A percentile compares a stretch with the other conserved stretches of the same genome.
Conservation (phyloP, 2,888 invertebrate species). For the Leptinotarsa rubiginosa region DNA sequence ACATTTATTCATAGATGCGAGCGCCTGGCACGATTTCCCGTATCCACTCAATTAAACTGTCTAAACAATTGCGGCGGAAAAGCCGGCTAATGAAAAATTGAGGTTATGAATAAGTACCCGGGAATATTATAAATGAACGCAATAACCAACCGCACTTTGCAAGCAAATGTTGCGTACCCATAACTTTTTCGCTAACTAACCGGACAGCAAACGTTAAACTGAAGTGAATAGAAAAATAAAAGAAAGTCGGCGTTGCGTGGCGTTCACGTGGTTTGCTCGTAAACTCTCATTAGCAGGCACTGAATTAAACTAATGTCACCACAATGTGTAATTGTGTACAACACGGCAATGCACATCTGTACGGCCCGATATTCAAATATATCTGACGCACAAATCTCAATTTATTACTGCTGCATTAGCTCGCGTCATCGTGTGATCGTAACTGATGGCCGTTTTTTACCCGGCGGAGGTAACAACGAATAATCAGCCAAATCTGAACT, state of each 20-base stretch:
- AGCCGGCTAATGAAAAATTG: constrained; percentile 21
- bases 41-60: constrained; percentile 17
- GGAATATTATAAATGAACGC: constrained; percentile 31
- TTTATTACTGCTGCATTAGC: constrained; percentile 64
- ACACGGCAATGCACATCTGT: constrained; percentile 58
- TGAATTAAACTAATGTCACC: constrained; percentile 67
- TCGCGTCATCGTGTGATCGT: constrained; percentile 63
- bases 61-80: constrained; percentile 7
- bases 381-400: constrained; percentile 66
- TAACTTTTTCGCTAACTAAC: constrained; percentile 54
- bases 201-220: constrained; percentile 53
- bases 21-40: not conserved
- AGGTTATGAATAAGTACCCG: constrained; percentile 17
- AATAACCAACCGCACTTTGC: constrained; percentile 38
- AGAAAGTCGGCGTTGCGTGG: constrained; percentile 30
- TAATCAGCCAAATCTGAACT: constrained; percentile 16
- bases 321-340: constrained; percentile 65
- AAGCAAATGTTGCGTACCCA: constrained; percentile 47
- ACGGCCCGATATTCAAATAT: constrained; percentile 63
- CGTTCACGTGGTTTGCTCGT: constrained; percentile 61
- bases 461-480: constrained; percentile 15
- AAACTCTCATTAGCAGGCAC: constrained; percentile 66
- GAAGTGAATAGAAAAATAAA: constrained; percentile 48
- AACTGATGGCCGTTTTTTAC: constrained; percentile 58
- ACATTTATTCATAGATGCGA: constrained; percentile 6